These are phyloP conservation scores for Cantharis nigra DNA, from an alignment of 2,888 invertebrate species.

Conservation along the genomic window DNA sequence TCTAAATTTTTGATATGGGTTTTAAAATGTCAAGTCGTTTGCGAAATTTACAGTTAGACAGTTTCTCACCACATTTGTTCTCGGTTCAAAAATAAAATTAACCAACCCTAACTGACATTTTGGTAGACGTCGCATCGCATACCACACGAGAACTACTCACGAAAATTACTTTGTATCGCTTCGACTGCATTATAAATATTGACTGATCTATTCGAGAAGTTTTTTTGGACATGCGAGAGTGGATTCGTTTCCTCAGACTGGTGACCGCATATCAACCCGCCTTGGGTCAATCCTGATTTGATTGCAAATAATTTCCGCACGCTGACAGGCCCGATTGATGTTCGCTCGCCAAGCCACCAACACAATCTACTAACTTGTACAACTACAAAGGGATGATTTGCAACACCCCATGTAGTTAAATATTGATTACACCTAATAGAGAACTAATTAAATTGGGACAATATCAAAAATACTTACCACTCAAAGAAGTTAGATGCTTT, in stretches of 20 bases:
- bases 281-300: not conserved
- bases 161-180: constrained; percentile 14
- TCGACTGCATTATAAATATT: not conserved
- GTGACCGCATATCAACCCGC: not conserved
- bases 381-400: not conserved
- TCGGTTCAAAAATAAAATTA: constrained; percentile 8
- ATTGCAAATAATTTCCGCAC: not conserved
- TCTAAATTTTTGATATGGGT: not conserved
- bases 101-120: constrained; percentile 14
- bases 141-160: constrained; percentile 13
- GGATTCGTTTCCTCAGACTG: not conserved
- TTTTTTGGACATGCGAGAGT: not conserved
- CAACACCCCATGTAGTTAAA: not conserved
- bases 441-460: not conserved
- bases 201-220: not conserved
- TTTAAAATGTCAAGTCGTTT: not conserved
- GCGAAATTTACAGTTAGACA: not conserved
- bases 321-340: not conserved
- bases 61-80: not conserved
- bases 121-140: constrained; percentile 18
- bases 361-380: not conserved
- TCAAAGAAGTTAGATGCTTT: not conserved
- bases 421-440: not conserved
- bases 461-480: not conserved
- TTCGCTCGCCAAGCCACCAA: not conserved